Evolutionary conservation across 2,888 invertebrate species (phyloP).

Genomic region (Eilema caniola): DNA sequence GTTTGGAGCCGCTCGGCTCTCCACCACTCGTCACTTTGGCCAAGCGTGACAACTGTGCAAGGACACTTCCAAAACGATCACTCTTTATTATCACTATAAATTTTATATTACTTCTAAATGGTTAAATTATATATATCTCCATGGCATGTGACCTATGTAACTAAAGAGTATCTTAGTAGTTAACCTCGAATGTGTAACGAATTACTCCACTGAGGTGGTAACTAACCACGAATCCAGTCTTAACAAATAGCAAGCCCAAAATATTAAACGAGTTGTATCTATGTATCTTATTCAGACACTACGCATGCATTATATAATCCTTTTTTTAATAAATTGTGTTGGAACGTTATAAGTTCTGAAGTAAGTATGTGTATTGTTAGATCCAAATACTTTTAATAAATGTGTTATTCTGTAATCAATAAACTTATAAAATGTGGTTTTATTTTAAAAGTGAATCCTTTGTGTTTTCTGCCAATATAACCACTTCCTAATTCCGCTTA

Average conservation of each 20-base stretch:
- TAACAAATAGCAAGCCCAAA: background rate
- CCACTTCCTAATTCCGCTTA: background rate
- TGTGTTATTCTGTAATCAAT: conserved; percentile 7
- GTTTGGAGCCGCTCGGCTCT: conserved; percentile 48
- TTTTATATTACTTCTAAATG: conserved; percentile 17
- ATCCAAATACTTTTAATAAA: conserved; percentile 6
- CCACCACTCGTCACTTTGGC: conserved; percentile 47
- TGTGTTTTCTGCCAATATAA: background rate
- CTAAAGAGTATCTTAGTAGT: conserved; percentile 11
- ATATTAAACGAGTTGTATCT: background rate
- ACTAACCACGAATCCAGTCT: conserved; percentile 3
- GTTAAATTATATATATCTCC: conserved; percentile 12
- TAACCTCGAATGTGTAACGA: conserved; percentile 5
- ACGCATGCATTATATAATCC: background rate
- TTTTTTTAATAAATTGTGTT: conserved; percentile 5
- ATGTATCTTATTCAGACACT: background rate
- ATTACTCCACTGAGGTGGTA: conserved; percentile 2
- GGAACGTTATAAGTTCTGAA: conserved; percentile 7
- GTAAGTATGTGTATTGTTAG: conserved; percentile 1
- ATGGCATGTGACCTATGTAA: background rate
- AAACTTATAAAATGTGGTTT: conserved; percentile 2
- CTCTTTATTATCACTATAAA: conserved; percentile 8
- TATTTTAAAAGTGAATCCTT: background rate
- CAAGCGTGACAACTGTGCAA: conserved; percentile 9
- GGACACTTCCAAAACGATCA: conserved; percentile 5